Evolutionary conservation across 2,797 vertebrate species (phyloP), one percentile per base, ranked within the genome.

Genomic region (Channallabes apus): DNA sequence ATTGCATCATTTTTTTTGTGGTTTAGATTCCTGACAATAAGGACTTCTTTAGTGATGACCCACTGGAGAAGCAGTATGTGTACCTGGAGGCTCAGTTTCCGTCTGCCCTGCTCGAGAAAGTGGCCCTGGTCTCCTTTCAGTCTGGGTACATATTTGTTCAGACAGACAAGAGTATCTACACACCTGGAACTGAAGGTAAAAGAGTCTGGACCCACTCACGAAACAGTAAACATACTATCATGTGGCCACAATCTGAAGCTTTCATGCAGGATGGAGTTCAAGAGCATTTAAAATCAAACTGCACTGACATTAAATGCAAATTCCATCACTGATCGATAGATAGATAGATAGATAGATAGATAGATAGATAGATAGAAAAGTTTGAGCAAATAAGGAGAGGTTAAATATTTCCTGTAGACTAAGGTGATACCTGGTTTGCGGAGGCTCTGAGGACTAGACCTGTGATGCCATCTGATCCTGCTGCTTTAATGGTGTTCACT

Each of bases 111-210:
- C 59, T 90, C 38, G 90, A 90, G 75, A 89, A 90, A 84, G 87
- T 88, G 62, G 78, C 88, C 11, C 59, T 90, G 61, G 32, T 90
- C 24, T 91, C 89, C 3, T 89, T 89, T 51, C 88, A 90, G 61
- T 83, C 89, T 69, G 89, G 90, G 3, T 91, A 88, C 82, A 88
- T 90, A 54, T 90, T 91, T 41, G 27, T 90, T 2, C 90, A 91
- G 62, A 91, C 90, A 8, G 90, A 90, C 84, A 91, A 91, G 38
- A 82, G 88, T 85, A 89, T 90, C 64, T 90, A 90, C 84, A 90
- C 89, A 18, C 87, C 90, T 11, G 18, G 15, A 3, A 83, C 61
- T 65, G 32, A 7, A 71, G 76, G 86, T 86, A 75, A 35, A 59
- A 2, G 27, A 18, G 0, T 12, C 27, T 62, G 20, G 11, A 5